Conservation (phyloP, 2,797 vertebrate genomes). For the Geotrypetes seraphini region DNA sequence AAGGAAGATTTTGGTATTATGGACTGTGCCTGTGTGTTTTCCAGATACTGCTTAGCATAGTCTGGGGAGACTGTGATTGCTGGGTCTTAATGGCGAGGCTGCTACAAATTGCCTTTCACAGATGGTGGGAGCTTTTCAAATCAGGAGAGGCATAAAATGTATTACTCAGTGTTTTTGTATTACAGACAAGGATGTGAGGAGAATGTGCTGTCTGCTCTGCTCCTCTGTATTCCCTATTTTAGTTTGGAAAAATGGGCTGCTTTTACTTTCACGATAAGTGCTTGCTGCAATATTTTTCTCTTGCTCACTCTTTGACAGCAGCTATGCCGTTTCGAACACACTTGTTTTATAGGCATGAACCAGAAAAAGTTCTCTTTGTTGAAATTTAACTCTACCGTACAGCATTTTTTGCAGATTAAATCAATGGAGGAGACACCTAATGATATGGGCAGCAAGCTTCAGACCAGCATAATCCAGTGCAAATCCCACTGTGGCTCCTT, state of each 20-base stretch:
- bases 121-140: conserved; percentile 60
- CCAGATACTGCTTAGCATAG: conserved; percentile 40
- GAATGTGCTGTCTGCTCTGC: conserved; percentile 51
- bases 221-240: conserved; percentile 47
- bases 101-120: conserved; percentile 69
- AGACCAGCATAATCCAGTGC: no score
- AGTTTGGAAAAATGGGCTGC: conserved; percentile 24
- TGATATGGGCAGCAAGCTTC: no score
- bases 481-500: no score
- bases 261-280: conserved; percentile 44
- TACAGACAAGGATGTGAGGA: conserved; percentile 59
- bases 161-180: conserved; percentile 70
- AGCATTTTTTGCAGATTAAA: no score
- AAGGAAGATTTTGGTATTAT: conserved; percentile 33
- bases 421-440: no score
- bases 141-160: conserved; percentile 58
- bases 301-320: conserved; percentile 58
- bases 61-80: conserved; percentile 57
- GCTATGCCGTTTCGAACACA: conserved; percentile 66
- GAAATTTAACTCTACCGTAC: no score
- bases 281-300: conserved; percentile 41
- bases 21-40: conserved; percentile 40
- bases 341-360: no score
- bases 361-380: no score
- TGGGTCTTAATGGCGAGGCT: conserved; percentile 60